Evolutionary conservation across 2,797 vertebrate species (phyloP).

Genomic region (Gymnocypris eckloni): DNA sequence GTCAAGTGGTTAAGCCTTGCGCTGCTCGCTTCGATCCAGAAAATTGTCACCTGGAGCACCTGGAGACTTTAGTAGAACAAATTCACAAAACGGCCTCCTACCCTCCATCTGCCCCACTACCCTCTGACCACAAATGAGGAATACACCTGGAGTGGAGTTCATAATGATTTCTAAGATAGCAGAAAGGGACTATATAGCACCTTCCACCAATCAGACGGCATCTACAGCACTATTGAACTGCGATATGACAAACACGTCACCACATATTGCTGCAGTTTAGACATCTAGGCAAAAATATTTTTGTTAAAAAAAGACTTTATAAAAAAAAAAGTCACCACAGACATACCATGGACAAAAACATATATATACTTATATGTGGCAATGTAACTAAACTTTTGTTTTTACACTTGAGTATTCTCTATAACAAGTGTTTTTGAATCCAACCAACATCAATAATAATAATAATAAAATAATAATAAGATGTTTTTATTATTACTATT

Average conservation of each 20-base stretch:
- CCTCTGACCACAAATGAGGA: slow-evolving; percentile 10
- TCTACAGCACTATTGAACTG: neutral
- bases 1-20: slow-evolving; percentile 65
- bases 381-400: no score
- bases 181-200: neutral
- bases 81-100: slow-evolving; percentile 2
- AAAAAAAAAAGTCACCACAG: neutral
- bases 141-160: slow-evolving; percentile 5
- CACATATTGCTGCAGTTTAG: neutral
- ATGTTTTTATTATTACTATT: no score
- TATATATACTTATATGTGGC: no score
- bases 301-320: neutral
- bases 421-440: neutral
- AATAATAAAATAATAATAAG: no score
- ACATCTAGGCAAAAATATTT: neutral
- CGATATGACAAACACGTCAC: neutral
- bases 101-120: neutral
- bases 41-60: slow-evolving; percentile 40
- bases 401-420: neutral
- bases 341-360: no score
- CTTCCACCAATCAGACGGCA: neutral
- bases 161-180: slow-evolving; percentile 1
- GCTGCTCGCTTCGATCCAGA: slow-evolving; percentile 59
- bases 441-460: neutral
- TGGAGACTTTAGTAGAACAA: slow-evolving; percentile 34